Conservation (phyloP, 2,113 vertebrate species). For the Lasiurus borealis region DNA sequence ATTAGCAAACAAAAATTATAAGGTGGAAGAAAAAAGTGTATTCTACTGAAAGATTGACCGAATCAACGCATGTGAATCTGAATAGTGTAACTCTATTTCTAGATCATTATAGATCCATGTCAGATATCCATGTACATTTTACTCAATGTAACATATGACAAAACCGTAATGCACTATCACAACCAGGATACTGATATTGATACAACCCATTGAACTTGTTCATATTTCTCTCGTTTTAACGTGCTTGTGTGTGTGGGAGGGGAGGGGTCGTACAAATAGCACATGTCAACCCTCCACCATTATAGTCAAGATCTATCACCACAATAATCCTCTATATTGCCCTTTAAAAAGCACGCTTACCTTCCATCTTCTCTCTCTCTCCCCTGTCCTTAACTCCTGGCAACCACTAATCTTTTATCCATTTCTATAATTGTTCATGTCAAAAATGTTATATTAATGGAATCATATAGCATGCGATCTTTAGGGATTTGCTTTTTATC, state of each 20-base stretch:
- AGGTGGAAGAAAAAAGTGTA: not conserved
- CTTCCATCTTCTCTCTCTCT: not conserved
- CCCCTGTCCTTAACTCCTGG: not conserved
- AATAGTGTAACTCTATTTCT: not conserved
- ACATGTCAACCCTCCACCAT: not conserved
- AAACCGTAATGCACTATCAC: not conserved
- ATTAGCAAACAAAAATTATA: not conserved
- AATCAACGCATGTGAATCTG: not conserved
- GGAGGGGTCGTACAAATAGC: not conserved
- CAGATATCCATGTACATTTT: not conserved
- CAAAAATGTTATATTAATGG: not conserved
- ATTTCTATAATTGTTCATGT: not conserved
- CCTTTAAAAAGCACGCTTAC: not conserved
- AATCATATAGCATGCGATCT: not conserved
- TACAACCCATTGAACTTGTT: not conserved
- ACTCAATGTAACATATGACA: not conserved
- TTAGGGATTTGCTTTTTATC: not conserved
- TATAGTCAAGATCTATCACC: not conserved
- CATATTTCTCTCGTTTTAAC: conserved; percentile 18
- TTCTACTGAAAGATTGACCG: not conserved
- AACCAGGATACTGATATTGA: not conserved
- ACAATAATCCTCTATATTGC: not conserved
- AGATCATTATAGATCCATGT: not conserved
- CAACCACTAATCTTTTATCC: not conserved
- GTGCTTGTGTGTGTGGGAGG: not conserved